These are phyloP conservation scores for Mylabris phalerata DNA, from an alignment of 1,140 invertebrate genomes.

Conservation along the genomic window DNA sequence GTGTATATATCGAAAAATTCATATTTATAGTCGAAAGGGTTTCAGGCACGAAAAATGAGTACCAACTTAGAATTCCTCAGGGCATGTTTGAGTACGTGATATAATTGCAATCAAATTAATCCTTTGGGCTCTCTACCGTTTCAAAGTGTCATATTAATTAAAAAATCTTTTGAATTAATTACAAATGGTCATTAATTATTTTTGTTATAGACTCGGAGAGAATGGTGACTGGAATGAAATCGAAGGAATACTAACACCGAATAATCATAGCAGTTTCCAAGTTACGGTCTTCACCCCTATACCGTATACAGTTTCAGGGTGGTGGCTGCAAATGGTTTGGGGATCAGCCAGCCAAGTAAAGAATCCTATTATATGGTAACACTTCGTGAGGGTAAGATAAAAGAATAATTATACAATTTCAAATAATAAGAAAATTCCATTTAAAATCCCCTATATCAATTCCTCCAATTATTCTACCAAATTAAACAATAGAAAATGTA, in stretches of 20 bases:
- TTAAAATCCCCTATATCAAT: no score
- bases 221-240: slow-evolving; percentile 58
- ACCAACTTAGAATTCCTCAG: no score
- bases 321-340: slow-evolving; percentile 63
- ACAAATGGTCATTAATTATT: slow-evolving; percentile 2
- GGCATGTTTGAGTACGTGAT: no score
- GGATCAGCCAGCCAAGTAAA: slow-evolving; percentile 60
- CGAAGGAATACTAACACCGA: slow-evolving; percentile 56
- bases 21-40: no score
- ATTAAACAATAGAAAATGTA: no score
- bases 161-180: neutral
- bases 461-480: no score
- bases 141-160: no score
- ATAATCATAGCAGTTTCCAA: slow-evolving; percentile 58
- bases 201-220: slow-evolving; percentile 56
- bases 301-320: slow-evolving; percentile 72
- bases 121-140: no score
- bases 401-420: slow-evolving; percentile 1
- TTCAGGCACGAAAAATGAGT: no score
- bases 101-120: no score
- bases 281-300: slow-evolving; percentile 60
- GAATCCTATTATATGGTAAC: slow-evolving; percentile 72
- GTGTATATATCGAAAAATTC: no score
- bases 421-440: no score
- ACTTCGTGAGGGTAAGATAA: slow-evolving; percentile 58